Evolutionary conservation across 2,113 vertebrate species (phyloP).

Genomic region (Rhinopithecus roxellana): DNA sequence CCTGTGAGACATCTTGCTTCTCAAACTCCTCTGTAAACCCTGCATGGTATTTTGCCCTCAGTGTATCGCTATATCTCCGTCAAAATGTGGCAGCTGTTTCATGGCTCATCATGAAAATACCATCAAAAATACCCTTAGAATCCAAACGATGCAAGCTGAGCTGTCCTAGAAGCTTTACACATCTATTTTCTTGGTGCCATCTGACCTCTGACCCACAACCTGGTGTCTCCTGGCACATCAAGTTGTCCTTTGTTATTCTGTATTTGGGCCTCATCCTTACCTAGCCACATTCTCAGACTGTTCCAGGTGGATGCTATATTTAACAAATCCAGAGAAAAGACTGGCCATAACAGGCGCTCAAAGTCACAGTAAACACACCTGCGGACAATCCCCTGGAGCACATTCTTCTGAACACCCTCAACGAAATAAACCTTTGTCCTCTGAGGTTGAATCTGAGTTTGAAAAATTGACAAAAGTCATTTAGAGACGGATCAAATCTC

Average conservation of each 20-base stretch:
- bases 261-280: neutral
- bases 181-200: neutral
- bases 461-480: neutral
- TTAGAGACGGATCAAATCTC: neutral
- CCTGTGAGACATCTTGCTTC: neutral
- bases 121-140: neutral
- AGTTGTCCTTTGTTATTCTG: neutral
- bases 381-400: neutral
- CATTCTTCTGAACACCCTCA: neutral
- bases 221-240: neutral
- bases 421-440: neutral
- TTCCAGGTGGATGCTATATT: neutral
- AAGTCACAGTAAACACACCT: neutral
- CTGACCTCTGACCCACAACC: neutral
- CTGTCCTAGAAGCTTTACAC: neutral
- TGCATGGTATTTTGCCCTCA: neutral
- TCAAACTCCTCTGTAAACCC: neutral
- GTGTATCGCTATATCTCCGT: neutral
- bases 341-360: neutral
- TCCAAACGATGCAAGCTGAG: neutral
- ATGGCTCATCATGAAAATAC: neutral
- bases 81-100: neutral
- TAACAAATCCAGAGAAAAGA: conserved; percentile 10
- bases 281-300: conserved; percentile 5
- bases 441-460: conserved; percentile 19